Conservation (phyloP, 2,888 invertebrate species). For the Sceliomorpha sp. region DNA sequence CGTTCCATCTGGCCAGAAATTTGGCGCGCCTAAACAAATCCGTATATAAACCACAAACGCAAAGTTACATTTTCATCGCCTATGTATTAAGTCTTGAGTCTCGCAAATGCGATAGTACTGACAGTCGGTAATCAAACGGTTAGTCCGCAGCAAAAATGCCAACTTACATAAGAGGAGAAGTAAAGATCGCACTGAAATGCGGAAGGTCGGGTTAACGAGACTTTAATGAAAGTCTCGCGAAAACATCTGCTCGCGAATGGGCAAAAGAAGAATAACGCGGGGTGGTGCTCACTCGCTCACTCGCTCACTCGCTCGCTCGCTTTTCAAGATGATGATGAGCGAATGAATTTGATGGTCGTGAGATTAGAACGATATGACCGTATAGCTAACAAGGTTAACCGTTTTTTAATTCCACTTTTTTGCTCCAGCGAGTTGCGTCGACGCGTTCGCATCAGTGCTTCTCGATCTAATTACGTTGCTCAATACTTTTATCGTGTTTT, state of each 20-base stretch:
- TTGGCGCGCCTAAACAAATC: too few species aligned
- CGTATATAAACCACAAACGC: too few species aligned
- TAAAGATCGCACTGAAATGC: slow-evolving; percentile 40
- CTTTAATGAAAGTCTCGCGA: slow-evolving; percentile 70
- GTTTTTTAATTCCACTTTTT: not conserved
- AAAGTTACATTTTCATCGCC: slow-evolving; percentile 23
- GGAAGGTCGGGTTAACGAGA: slow-evolving; percentile 67
- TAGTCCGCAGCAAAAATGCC: slow-evolving; percentile 23
- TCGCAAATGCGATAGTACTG: slow-evolving; percentile 38
- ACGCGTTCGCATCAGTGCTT: too few species aligned
- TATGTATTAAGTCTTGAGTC: slow-evolving; percentile 43
- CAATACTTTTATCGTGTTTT: too few species aligned
- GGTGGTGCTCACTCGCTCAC: too few species aligned
- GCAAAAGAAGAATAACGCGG: slow-evolving; percentile 17
- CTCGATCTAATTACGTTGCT: too few species aligned
- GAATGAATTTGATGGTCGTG: slow-evolving; percentile 6
- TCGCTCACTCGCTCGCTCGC: too few species aligned
- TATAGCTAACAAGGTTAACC: slow-evolving; percentile 11
- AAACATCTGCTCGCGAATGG: slow-evolving; percentile 63
- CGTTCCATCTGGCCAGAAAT: too few species aligned
- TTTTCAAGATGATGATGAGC: slow-evolving; percentile 30
- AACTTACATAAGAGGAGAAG: slow-evolving; percentile 17
- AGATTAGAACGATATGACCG: slow-evolving; percentile 16
- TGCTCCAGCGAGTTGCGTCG: too few species aligned
- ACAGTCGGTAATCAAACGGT: slow-evolving; percentile 41